Evolutionary conservation across 2,888 invertebrate genomes (phyloP).

Genomic region (Cantharis flavilabris): DNA sequence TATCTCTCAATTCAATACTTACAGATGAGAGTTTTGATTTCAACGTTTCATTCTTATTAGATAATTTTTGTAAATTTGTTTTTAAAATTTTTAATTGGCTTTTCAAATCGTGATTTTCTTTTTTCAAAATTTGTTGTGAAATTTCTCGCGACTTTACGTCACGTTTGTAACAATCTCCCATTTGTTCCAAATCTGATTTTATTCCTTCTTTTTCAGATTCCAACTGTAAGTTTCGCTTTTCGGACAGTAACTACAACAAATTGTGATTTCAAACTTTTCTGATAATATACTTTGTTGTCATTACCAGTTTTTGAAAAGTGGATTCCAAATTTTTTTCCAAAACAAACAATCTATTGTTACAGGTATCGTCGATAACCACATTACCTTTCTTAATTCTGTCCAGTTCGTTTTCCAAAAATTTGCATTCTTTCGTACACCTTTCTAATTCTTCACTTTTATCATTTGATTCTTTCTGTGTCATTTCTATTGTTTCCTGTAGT

Average conservation of each 20-base stretch:
- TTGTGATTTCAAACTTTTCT: neutral
- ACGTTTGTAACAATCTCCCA: slow-evolving; percentile 60
- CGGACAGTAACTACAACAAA: slow-evolving; percentile 58
- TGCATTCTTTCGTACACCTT: slow-evolving; percentile 60
- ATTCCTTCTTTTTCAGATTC: slow-evolving; percentile 64
- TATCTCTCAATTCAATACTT: slow-evolving; percentile 43
- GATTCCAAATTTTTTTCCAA: slow-evolving; percentile 63
- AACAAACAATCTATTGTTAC: slow-evolving; percentile 52
- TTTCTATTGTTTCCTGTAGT: slow-evolving; percentile 62
- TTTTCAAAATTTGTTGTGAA: slow-evolving; percentile 59
- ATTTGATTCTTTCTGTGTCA: slow-evolving; percentile 61
- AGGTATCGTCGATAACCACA: slow-evolving; percentile 47
- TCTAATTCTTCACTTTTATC: slow-evolving; percentile 62
- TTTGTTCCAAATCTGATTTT: slow-evolving; percentile 62
- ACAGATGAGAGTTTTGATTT: slow-evolving; percentile 44
- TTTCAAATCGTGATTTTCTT: slow-evolving; percentile 53
- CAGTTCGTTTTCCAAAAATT: slow-evolving; percentile 59
- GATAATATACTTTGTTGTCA: neutral
- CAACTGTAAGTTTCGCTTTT: slow-evolving; percentile 62
- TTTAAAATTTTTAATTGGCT: slow-evolving; percentile 50
- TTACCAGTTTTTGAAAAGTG: slow-evolving; percentile 65
- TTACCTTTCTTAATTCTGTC: slow-evolving; percentile 55
- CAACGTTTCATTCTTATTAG: slow-evolving; percentile 40
- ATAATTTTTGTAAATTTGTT: slow-evolving; percentile 43
- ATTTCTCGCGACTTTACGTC: slow-evolving; percentile 63